phyloP scores from a whole-genome alignment of 2,113 vertebrate genomes.

The Genyomyrus donnyi region DNA sequence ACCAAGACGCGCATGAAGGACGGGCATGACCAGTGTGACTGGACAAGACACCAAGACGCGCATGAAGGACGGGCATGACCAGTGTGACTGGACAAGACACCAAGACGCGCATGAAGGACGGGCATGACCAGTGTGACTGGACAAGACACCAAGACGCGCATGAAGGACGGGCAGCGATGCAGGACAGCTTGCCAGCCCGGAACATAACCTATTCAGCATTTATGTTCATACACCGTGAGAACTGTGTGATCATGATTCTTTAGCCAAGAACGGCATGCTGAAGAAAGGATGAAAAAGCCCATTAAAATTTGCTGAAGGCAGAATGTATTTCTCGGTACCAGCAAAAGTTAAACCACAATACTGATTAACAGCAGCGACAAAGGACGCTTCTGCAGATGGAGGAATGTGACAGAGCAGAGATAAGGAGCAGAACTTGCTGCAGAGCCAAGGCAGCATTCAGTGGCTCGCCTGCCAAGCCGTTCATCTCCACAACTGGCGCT shows the following conservation, averaged over 20 bases:
- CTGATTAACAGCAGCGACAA: constrained; percentile 9
- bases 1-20: background rate
- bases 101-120: background rate
- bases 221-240: background rate
- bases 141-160: background rate
- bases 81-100: background rate
- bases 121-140: background rate
- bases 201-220: background rate
- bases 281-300: background rate
- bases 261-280: background rate
- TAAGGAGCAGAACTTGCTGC: background rate
- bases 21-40: background rate
- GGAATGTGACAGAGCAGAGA: background rate
- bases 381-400: background rate
- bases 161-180: background rate
- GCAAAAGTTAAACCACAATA: background rate
- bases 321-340: background rate
- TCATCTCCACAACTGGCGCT: background rate
- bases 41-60: background rate
- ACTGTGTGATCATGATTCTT: background rate
- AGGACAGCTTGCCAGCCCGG: background rate
- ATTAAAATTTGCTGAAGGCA: background rate
- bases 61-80: background rate
- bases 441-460: background rate
- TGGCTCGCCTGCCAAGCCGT: background rate